Percentiles rank a stretch among this genome's conserved stretches.
phyloP scores from a whole-genome alignment of 2,113 vertebrate genomes.

The Benitochromis conjunctus region DNA sequence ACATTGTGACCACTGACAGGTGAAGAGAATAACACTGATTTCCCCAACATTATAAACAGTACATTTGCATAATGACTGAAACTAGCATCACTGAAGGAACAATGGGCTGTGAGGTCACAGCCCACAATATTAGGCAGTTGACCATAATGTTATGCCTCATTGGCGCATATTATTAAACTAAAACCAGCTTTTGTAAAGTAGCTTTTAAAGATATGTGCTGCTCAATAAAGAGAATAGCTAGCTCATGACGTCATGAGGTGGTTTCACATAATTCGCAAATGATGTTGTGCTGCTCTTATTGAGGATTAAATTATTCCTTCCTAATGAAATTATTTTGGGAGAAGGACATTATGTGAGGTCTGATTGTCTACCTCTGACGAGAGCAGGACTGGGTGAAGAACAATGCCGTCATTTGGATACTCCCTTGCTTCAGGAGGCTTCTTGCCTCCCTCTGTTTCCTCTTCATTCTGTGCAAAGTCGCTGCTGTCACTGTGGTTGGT shows the following conservation, averaged over 20 bases:
- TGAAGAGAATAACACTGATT: background rate
- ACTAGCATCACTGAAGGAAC: too few species aligned
- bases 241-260: background rate
- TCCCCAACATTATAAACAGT: too few species aligned
- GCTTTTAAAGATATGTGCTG: background rate
- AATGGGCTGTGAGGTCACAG: too few species aligned
- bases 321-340: background rate
- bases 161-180: background rate
- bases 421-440: constrained; percentile 56
- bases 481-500: constrained; percentile 98
- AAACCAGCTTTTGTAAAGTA: background rate
- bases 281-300: background rate
- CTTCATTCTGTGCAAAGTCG: constrained; percentile 89
- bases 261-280: background rate
- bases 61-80: too few species aligned
- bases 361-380: constrained; percentile 62
- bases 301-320: background rate
- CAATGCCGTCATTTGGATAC: constrained; percentile 68
- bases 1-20: background rate
- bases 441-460: constrained; percentile 78
- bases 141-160: background rate
- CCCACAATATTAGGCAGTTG: background rate
- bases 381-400: constrained; percentile 63
- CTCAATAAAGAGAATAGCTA: background rate
- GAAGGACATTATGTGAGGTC: background rate